Conservation (phyloP, 2,888 invertebrate species). For the Ptycholaimellus sp. region DNA sequence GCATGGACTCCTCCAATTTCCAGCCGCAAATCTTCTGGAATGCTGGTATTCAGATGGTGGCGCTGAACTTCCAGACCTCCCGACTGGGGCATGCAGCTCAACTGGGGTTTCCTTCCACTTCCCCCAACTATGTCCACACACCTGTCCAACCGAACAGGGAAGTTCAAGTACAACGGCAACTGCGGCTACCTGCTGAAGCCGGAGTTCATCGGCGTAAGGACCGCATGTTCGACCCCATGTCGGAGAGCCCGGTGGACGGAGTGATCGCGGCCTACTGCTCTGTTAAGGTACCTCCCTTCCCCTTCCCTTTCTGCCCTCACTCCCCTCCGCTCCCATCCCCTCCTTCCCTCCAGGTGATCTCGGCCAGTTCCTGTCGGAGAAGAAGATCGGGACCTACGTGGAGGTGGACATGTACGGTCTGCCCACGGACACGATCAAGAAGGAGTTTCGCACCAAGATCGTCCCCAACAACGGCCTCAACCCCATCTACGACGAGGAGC, state of each 20-base stretch:
- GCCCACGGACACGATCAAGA: constrained; percentile 90
- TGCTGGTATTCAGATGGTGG: constrained; percentile 95
- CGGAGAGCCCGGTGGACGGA: constrained; percentile 94
- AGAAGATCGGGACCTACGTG: constrained; percentile 93
- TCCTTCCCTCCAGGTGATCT: constrained; percentile 52
- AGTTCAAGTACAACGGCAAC: constrained; percentile 98
- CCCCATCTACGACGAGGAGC: constrained; percentile 94
- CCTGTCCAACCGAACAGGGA: constrained; percentile 41
- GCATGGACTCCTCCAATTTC: constrained; percentile 95
- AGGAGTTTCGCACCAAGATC: constrained; percentile 82
- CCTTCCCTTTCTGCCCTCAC: not conserved
- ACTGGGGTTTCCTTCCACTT: constrained; percentile 29
- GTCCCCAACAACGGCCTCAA: constrained; percentile 93
- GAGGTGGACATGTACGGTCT: constrained; percentile 94
- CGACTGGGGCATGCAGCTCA: constrained; percentile 97
- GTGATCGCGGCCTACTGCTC: constrained; percentile 95
- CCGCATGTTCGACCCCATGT: constrained; percentile 89
- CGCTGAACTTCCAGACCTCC: constrained; percentile 86
- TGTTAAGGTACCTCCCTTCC: constrained; percentile 45
- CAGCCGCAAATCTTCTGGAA: constrained; percentile 99
- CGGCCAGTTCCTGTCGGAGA: constrained; percentile 94
- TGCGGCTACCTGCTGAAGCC: constrained; percentile 68
- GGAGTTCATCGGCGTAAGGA: constrained; percentile 91
- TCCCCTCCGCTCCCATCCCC: not conserved
- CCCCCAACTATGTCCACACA: not conserved